Evolutionary conservation across 35 echinoderm and acorn worm species (phyloP), one percentile per base, ranked within the genome.

Genomic region (Heliocidaris erythrogramma): DNA sequence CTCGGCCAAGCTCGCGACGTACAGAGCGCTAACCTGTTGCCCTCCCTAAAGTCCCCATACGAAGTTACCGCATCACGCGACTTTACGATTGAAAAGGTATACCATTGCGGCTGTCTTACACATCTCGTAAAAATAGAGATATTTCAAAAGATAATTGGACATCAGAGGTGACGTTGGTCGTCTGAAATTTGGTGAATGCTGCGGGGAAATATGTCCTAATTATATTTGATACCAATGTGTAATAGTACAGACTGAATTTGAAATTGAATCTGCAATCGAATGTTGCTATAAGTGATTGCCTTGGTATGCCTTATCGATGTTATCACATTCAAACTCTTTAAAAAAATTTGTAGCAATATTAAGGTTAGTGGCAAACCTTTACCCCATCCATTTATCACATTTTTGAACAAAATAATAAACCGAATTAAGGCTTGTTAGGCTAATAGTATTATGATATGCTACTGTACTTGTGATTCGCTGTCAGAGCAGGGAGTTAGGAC

Each of bases 111-210:
- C 18, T 78, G 65, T 78, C 65, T 78, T 21, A 21, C 27, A 78
- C 65, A 78, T 78, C 65, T 29, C 65, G 65, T 78, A 78, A 78
- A 78, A 78, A 78, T 78, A 78, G 65, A 78, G 65, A 78, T 78
- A 78, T 78, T 78, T 78, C 65, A 78, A 78, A 78, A 21, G 18
- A 78, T 78, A 78, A 78, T 78, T 78, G 65, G 65, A 78, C 65
- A 78, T 78, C 65, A 78, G 65, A 24, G 65, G 65, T 78, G 65
- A 27, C 65, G 17, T 7, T 78, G 65, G 8, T 78, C 65, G 65
- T 24, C 65, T 78, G 18, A n/a, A 27, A 78, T 27, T 7, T 17
- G 7, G 65, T 24, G 27, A 27, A 24, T 78, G 65, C 18, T 21
- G 18, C 17, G 27, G 21, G n/a, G 21, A 78, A 78, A 27, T n/a